Conservation (phyloP, 2,888 invertebrate genomes). For the Incurvaria masculella region DNA sequence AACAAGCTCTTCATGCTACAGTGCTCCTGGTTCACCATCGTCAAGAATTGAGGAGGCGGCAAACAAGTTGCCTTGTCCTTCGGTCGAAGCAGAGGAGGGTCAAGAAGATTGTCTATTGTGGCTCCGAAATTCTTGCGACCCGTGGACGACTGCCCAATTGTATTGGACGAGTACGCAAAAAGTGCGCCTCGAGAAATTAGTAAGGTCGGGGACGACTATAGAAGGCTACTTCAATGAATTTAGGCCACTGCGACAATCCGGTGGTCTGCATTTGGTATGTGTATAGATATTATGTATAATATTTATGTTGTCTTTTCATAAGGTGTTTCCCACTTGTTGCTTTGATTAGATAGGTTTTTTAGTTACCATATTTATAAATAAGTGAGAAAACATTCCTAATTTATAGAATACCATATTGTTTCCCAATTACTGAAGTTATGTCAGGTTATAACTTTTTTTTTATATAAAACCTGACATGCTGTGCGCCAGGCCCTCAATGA, state of each 20-base stretch:
- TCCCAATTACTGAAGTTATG: too few relatives aligned
- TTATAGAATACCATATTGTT: constrained; percentile 13
- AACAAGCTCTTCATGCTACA: background rate
- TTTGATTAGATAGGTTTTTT: too few relatives aligned
- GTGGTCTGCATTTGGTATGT: background rate
- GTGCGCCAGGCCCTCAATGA: too few relatives aligned
- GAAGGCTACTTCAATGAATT: background rate
- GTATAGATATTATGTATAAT: background rate
- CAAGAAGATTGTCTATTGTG: background rate
- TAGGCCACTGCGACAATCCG: background rate
- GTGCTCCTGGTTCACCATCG: background rate
- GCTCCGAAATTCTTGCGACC: background rate
- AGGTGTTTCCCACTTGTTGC: too few relatives aligned
- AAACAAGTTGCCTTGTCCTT: background rate
- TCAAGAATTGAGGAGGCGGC: background rate
- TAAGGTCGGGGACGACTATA: background rate
- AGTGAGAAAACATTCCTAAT: constrained; percentile 6
- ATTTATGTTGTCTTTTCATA: too few relatives aligned
- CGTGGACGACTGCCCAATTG: background rate
- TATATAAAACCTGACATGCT: too few relatives aligned
- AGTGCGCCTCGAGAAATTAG: background rate
- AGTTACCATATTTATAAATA: too few relatives aligned
- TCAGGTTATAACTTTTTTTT: too few relatives aligned
- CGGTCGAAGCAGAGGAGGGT: background rate
- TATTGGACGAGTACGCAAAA: background rate